A percentile compares a stretch with the other conserved stretches of the same genome.
phyloP scores from a whole-genome alignment of 2,888 invertebrate species.

The Halictus quadricinctus region DNA sequence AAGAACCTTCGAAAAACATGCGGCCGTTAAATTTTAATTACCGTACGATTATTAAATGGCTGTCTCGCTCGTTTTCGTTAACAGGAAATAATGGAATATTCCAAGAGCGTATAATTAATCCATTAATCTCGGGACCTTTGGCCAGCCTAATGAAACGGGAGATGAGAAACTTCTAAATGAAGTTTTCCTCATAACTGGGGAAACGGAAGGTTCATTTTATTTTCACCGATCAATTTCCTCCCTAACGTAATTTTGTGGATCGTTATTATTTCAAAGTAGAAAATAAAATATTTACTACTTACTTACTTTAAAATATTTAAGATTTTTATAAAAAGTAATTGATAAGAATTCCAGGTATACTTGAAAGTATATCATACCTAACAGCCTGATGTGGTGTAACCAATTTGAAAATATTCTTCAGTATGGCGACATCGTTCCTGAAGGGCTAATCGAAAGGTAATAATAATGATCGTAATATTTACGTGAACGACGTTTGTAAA shows the following conservation, averaged over 20 bases:
- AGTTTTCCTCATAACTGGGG: conserved; percentile 10
- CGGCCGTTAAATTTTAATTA: conserved; percentile 37
- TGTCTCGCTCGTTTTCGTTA: conserved; percentile 2
- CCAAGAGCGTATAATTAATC: conserved; percentile 36
- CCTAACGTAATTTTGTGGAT: neutral
- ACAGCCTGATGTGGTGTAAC: too few relatives aligned
- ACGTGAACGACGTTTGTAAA: too few relatives aligned
- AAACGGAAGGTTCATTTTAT: neutral
- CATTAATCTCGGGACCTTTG: conserved; percentile 22
- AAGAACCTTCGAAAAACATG: neutral
- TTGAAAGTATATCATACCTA: too few relatives aligned
- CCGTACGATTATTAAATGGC: conserved; percentile 13
- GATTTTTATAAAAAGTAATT: too few relatives aligned
- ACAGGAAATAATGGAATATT: neutral
- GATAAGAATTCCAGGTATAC: too few relatives aligned
- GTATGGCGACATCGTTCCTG: too few relatives aligned
- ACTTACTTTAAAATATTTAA: too few relatives aligned
- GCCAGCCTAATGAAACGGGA: conserved; percentile 2
- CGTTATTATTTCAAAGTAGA: neutral
- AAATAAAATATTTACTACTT: neutral
- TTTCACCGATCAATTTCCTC: neutral
- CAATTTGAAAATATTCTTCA: too few relatives aligned
- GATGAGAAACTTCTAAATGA: conserved; percentile 23
- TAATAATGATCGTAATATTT: too few relatives aligned
- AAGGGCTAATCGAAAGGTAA: too few relatives aligned